Base-by-base conservation (phyloP, 2,113 vertebrate species). In the Pycnonotus jocosus region DNA sequence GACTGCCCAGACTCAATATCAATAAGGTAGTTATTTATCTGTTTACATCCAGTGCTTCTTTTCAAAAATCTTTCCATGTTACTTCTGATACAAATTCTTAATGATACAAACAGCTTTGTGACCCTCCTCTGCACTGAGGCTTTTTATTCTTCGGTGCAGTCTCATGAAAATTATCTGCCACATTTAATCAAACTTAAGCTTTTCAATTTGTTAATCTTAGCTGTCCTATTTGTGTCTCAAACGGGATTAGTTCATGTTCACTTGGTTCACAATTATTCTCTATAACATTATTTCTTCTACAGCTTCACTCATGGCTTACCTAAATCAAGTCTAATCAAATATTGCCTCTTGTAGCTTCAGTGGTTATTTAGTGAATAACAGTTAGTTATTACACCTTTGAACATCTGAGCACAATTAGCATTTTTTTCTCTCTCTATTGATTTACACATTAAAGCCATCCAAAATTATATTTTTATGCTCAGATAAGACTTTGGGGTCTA, bases 241-340 rank as follows among this genome's bases (percentile, higher is more conserved):
- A 91, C 40, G 13, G 30, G 40, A 91, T 93, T 89, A 64, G 40
- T 62, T 79, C 27, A 3, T 15, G 31, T 87, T 90, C 70, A 65
- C 19, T 81, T 44, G 28, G 15, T 72, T 33, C 70, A 44, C 0
- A 0, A 37, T 76, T 88, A 77, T 85, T 88, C 93, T 80, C 45
- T 57, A 27, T 47, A 93, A 68, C 45, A 60, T 58, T 18, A 73
- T 90, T 95, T 86, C 58, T 83, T 69, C 48, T 71, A 38, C 60
- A 76, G 47, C 15, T 86, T 69, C 51, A 73, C 28, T 93, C 2
- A 0, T 28, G 73, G 28, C 68, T 90, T 62, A 47, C n/a, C 6
- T 83, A 93, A 91, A 80, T 64, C 23, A 86, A 88, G 21, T 14
- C n/a, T 66, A 86, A 90, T 73, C 30, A 94, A 89, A 94, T 57